Conservation (phyloP, 1,140 invertebrate species). For the Habropoda laboriosa region DNA sequence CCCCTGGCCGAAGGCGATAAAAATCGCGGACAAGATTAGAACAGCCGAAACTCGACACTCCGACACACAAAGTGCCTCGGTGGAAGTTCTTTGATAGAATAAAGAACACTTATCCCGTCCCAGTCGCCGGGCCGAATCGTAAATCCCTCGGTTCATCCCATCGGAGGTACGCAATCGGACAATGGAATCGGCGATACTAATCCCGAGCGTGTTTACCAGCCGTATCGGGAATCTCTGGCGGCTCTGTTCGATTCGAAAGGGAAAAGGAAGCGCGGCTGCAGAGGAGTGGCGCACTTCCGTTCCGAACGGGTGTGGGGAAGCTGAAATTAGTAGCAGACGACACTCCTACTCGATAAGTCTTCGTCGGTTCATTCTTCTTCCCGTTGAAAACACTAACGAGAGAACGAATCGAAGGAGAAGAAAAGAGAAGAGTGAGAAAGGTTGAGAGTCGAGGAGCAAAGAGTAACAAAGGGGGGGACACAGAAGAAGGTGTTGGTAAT, state of each 20-base stretch:
- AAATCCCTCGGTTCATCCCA: conserved; percentile 44
- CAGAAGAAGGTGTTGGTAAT: conserved; percentile 69
- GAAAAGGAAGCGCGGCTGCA: not conserved
- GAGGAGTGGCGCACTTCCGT: conserved; percentile 8
- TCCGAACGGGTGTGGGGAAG: not conserved
- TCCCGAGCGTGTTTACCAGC: conserved; percentile 42
- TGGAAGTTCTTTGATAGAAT: conserved; percentile 41
- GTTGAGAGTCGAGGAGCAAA: not conserved
- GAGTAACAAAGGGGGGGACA: conserved; percentile 14
- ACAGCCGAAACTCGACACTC: not conserved
- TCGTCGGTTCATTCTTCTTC: conserved; percentile 35
- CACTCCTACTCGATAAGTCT: conserved; percentile 55
- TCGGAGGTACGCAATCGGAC: conserved; percentile 30
- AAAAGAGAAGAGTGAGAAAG: not conserved
- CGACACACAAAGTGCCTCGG: conserved; percentile 24
- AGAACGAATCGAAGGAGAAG: not conserved
- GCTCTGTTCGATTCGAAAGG: conserved; percentile 25
- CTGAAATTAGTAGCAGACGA: conserved; percentile 48
- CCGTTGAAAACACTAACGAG: conserved; percentile 20
- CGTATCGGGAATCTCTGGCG: conserved; percentile 41
- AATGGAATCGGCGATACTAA: conserved; percentile 49
- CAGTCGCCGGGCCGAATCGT: conserved; percentile 23
- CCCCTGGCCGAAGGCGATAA: not conserved
- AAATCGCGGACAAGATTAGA: not conserved
- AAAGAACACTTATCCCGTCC: conserved; percentile 34